phyloP scores from a whole-genome alignment of 2,888 invertebrate species.

The Drosophila phalerata region DNA sequence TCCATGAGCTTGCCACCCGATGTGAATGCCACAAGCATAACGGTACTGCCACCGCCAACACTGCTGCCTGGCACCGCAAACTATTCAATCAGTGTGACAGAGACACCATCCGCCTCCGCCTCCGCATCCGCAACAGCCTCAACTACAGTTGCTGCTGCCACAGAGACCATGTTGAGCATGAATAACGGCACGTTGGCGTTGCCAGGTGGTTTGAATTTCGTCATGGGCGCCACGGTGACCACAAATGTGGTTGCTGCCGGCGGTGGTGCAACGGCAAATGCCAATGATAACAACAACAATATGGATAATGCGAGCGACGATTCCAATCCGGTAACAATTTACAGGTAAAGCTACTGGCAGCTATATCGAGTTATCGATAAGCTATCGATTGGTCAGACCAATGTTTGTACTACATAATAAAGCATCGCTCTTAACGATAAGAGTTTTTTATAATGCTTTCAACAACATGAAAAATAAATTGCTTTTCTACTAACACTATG shows the following conservation, averaged over 20 bases:
- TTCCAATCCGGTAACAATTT: conserved; percentile 94
- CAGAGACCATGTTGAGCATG: conserved; percentile 79
- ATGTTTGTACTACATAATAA: background rate
- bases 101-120: conserved; percentile 16
- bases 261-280: conserved; percentile 4
- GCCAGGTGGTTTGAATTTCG: conserved; percentile 67
- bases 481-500: too few relatives aligned
- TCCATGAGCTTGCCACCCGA: conserved; percentile 19
- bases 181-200: conserved; percentile 52
- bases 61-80: conserved; percentile 19
- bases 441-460: too few relatives aligned
- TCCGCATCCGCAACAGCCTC: background rate
- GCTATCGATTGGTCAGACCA: background rate
- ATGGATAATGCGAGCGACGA: conserved; percentile 94
- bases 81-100: conserved; percentile 17
- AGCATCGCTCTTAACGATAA: background rate
- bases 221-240: conserved; percentile 63
- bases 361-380: background rate
- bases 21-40: conserved; percentile 18
- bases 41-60: conserved; percentile 34
- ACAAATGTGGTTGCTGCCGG: conserved; percentile 16
- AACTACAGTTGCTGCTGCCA: conserved; percentile 3
- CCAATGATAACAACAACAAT: conserved; percentile 89
- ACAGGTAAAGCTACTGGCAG: conserved; percentile 88
- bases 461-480: too few relatives aligned